phyloP scores from a whole-genome alignment of 2,888 invertebrate species.

The Netelia melanura region DNA sequence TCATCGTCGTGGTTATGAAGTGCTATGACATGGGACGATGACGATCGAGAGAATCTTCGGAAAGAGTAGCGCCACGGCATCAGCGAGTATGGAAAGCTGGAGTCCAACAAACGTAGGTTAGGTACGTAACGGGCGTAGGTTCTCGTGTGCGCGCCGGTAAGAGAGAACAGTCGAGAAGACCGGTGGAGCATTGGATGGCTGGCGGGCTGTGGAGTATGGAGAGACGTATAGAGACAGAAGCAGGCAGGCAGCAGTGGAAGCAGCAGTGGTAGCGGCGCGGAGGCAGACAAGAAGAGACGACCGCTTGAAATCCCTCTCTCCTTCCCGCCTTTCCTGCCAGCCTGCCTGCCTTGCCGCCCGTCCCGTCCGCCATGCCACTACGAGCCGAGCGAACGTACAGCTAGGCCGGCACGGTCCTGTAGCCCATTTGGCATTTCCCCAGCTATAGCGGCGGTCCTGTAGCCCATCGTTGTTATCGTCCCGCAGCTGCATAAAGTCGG shows the following conservation, averaged over 20 bases:
- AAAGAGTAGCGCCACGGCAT: conserved; percentile 52
- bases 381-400: conserved; percentile 82
- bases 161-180: conserved; percentile 69
- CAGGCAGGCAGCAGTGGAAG: conserved; percentile 65
- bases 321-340: conserved; percentile 78
- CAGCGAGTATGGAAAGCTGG: conserved; percentile 54
- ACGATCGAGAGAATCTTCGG: conserved; percentile 50
- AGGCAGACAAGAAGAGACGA: conserved; percentile 82
- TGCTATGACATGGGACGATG: conserved; percentile 41
- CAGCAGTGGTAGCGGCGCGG: conserved; percentile 72
- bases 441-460: conserved; percentile 85
- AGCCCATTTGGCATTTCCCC: conserved; percentile 85
- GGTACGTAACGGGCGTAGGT: conserved; percentile 69
- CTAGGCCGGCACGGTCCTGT: conserved; percentile 84
- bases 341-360: conserved; percentile 79
- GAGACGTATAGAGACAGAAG: conserved; percentile 64
- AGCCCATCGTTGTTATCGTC: conserved; percentile 86
- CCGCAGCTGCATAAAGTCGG: conserved; percentile 86
- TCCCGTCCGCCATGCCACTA: conserved; percentile 83
- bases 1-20: conserved; percentile 35
- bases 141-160: conserved; percentile 69
- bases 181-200: conserved; percentile 67
- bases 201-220: conserved; percentile 62
- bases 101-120: conserved; percentile 69
- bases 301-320: conserved; percentile 83